Evolutionary conservation across 2,888 invertebrate genomes (phyloP).

Genomic region (Plebejus melissa): DNA sequence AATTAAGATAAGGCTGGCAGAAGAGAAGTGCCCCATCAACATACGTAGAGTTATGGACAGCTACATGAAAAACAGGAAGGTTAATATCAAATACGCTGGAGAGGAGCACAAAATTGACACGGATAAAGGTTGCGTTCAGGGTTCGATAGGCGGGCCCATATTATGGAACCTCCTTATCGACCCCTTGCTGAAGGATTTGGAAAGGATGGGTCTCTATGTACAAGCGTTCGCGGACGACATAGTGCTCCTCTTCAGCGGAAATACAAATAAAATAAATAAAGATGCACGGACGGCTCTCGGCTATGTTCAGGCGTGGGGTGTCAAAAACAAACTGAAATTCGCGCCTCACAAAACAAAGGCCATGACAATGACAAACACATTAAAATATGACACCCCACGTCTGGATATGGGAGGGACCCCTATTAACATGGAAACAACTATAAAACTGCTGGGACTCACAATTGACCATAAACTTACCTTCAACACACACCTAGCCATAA

Average conservation of each 20-base stretch:
- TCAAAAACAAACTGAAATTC: background rate
- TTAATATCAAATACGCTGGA: background rate
- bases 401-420: background rate
- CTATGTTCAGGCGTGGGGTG: background rate
- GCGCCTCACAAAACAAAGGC: background rate
- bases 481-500: conserved; percentile 5
- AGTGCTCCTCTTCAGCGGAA: background rate
- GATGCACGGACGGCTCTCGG: background rate
- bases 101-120: background rate
- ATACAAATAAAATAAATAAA: background rate
- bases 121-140: conserved; percentile 2
- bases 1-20: no score
- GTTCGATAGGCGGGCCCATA: conserved; percentile 2
- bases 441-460: conserved; percentile 28
- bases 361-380: background rate
- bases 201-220: background rate
- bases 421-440: background rate
- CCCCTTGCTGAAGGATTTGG: no score
- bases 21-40: background rate
- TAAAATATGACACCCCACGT: background rate
- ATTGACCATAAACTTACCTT: conserved; percentile 30
- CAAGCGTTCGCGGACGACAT: conserved; percentile 22
- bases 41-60: background rate
- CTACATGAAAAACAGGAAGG: background rate
- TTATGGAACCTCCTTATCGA: background rate